Conservation (phyloP, 2,113 vertebrate species). For the Tychaedon coryphoeus region DNA sequence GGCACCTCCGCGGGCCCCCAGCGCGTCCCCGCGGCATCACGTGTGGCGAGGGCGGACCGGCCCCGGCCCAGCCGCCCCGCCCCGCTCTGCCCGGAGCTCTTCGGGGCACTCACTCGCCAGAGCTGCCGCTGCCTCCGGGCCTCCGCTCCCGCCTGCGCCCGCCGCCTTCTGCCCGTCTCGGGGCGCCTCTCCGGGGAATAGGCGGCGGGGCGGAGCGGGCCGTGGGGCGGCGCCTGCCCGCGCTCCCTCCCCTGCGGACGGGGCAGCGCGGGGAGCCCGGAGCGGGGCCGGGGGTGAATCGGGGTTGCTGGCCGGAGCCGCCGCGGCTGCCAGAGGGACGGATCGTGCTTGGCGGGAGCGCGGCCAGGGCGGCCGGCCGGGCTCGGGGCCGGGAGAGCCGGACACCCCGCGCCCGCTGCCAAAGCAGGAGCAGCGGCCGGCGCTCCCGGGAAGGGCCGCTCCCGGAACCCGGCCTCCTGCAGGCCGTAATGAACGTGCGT, state of each 20-base stretch:
- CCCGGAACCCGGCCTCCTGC: background rate
- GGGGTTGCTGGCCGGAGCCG: background rate
- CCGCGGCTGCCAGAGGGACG: background rate
- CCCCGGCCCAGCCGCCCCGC: background rate
- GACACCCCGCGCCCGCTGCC: background rate
- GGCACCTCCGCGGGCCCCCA: background rate
- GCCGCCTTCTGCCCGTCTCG: background rate
- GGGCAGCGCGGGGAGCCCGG: background rate
- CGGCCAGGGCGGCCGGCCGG: background rate
- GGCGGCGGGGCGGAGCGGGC: background rate
- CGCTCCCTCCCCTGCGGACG: background rate
- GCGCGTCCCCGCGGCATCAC: background rate
- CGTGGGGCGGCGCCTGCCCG: background rate
- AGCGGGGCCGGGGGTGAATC: background rate
- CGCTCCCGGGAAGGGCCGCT: background rate
- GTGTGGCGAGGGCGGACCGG: background rate
- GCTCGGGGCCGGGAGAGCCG: background rate
- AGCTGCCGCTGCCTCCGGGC: background rate
- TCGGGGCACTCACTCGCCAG: background rate
- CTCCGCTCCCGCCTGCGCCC: background rate
- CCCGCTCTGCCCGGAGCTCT: background rate
- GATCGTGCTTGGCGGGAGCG: background rate
- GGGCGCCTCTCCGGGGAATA: background rate
- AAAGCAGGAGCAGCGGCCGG: background rate
- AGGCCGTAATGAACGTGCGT: rapidly evolving